These are phyloP conservation scores for Valencia hispanica DNA, from an alignment of 2,797 vertebrate species.

Conservation along the genomic window DNA sequence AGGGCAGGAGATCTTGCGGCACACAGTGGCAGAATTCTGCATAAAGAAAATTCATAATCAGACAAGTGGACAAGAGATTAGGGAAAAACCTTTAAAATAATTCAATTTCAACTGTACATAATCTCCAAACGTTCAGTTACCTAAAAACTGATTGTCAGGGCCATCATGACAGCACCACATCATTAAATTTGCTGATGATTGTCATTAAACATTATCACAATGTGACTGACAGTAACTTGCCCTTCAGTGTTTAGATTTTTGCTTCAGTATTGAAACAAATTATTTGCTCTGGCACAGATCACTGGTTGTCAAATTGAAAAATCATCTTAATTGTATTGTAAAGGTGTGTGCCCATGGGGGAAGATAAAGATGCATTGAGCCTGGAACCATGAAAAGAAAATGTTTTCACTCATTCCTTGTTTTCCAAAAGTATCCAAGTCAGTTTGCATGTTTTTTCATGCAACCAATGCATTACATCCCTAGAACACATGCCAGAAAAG, in stretches of 20 bases:
- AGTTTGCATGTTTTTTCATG: conserved; percentile 23
- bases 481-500: conserved; percentile 21
- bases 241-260: neutral
- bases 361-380: neutral
- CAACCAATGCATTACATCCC: conserved; percentile 44
- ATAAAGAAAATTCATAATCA: conserved; percentile 12
- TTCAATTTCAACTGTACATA: neutral
- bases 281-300: neutral
- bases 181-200: conserved; percentile 1
- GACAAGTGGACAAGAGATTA: conserved; percentile 2
- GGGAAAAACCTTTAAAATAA: neutral
- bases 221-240: neutral
- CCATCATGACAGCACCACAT: neutral
- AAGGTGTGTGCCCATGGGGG: neutral
- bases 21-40: conserved; percentile 95
- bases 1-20: conserved; percentile 95
- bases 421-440: conserved; percentile 16
- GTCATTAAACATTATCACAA: neutral
- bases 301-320: neutral
- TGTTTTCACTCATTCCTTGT: neutral
- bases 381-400: neutral
- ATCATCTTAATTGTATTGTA: neutral
- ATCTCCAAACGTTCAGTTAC: neutral
- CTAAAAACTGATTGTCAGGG: neutral
- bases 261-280: neutral